Percentiles rank a stretch among this genome's conserved stretches.
Evolutionary conservation across 2,888 invertebrate species (phyloP).

Genomic region (Fragum whitleyi): DNA sequence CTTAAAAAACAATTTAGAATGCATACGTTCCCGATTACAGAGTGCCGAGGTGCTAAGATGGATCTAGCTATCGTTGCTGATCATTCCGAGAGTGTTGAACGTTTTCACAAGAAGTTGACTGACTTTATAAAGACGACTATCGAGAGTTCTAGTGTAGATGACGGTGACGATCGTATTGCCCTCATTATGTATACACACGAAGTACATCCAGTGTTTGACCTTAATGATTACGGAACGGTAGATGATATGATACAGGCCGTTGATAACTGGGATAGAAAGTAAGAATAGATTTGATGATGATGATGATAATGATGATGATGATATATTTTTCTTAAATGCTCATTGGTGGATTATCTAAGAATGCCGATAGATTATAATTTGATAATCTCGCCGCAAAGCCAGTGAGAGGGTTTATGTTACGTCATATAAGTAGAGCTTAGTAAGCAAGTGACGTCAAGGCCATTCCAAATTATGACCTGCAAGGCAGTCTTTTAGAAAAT

Average conservation of each 20-base stretch:
- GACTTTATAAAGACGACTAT: not conserved
- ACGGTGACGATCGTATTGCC: not conserved
- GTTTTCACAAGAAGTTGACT: not conserved
- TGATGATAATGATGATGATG: too few species aligned
- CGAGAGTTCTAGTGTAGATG: not conserved
- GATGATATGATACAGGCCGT: not conserved
- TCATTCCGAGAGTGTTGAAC: constrained; percentile 33
- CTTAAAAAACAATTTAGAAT: too few species aligned
- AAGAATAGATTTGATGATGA: not conserved
- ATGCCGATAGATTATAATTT: too few species aligned
- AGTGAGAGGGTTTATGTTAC: too few species aligned
- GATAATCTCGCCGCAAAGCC: too few species aligned
- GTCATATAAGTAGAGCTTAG: too few species aligned
- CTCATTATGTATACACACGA: not conserved
- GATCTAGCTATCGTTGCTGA: constrained; percentile 38
- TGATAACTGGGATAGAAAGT: not conserved
- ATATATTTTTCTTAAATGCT: too few species aligned
- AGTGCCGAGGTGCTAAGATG: constrained; percentile 11
- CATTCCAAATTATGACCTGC: too few species aligned
- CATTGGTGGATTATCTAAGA: too few species aligned
- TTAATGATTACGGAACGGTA: not conserved
- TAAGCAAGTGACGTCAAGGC: too few species aligned
- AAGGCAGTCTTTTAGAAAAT: too few species aligned
- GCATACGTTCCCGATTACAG: not conserved
- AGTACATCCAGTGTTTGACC: not conserved